Evolutionary conservation across 2,888 invertebrate genomes (phyloP).

Genomic region (Leucophenga maculata): DNA sequence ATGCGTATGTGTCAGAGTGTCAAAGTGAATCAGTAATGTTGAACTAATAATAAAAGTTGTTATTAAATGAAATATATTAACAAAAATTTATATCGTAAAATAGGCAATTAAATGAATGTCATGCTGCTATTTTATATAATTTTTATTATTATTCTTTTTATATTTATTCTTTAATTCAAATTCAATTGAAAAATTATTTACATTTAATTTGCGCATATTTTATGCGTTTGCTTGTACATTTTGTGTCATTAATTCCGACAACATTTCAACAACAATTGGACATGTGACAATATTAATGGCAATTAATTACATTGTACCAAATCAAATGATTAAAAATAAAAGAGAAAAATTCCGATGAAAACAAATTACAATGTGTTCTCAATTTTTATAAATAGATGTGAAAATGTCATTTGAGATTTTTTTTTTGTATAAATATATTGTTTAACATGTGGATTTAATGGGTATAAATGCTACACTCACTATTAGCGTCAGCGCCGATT

Average conservation of each 20-base stretch:
- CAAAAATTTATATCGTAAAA: background rate
- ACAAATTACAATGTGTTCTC: background rate
- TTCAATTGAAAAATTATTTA: conserved; percentile 11
- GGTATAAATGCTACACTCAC: too few species aligned
- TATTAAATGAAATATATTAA: background rate
- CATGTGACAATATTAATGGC: conserved; percentile 25
- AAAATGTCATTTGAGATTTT: background rate
- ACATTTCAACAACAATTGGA: conserved; percentile 24
- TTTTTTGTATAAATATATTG: too few species aligned
- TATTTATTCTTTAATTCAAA: conserved; percentile 5
- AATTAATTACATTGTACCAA: conserved; percentile 15
- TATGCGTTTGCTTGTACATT: background rate
- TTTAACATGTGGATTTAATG: too few species aligned
- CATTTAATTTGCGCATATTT: conserved; percentile 14
- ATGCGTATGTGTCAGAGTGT: background rate
- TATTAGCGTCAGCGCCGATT: too few species aligned
- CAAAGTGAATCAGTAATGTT: background rate
- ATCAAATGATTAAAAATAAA: background rate
- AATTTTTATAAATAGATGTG: background rate
- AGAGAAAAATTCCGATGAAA: background rate
- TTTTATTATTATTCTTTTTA: background rate
- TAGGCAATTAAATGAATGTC: conserved; percentile 16
- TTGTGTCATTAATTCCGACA: conserved; percentile 20
- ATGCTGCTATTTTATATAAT: background rate
- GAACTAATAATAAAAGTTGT: background rate